A percentile compares a stretch with the other conserved stretches of the same genome.
These are phyloP conservation scores for Anoura caudifer DNA, from an alignment of 2,113 vertebrate genomes.

Conservation along the genomic window DNA sequence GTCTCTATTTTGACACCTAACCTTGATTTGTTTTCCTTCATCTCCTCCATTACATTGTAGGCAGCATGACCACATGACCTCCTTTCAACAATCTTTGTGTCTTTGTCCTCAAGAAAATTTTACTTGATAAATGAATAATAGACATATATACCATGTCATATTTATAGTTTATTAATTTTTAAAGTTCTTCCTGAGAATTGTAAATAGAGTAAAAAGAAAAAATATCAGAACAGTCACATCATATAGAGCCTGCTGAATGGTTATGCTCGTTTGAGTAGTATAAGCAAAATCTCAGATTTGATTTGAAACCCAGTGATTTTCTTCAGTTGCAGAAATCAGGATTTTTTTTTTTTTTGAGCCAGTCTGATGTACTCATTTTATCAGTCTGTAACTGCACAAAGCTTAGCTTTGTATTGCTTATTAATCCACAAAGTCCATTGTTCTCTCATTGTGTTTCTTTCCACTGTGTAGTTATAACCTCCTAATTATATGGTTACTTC, in stretches of 20 bases:
- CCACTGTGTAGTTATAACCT: background rate
- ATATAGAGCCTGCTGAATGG: background rate
- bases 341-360: background rate
- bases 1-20: background rate
- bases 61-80: background rate
- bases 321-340: background rate
- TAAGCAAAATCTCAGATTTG: background rate
- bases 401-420: background rate
- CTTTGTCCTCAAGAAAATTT: background rate
- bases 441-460: background rate
- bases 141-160: background rate
- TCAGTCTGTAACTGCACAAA: background rate
- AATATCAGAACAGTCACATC: background rate
- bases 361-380: background rate
- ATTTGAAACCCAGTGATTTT: background rate
- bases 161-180: background rate
- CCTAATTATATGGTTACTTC: background rate
- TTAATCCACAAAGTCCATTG: constrained; percentile 2
- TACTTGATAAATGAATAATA: constrained; percentile 3
- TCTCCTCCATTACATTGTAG: background rate
- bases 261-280: background rate
- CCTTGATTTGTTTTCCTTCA: background rate
- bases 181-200: background rate
- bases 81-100: background rate
- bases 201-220: background rate